phyloP scores from a whole-genome alignment of 2,888 invertebrate species.

The Dicranocentrus wangi region DNA sequence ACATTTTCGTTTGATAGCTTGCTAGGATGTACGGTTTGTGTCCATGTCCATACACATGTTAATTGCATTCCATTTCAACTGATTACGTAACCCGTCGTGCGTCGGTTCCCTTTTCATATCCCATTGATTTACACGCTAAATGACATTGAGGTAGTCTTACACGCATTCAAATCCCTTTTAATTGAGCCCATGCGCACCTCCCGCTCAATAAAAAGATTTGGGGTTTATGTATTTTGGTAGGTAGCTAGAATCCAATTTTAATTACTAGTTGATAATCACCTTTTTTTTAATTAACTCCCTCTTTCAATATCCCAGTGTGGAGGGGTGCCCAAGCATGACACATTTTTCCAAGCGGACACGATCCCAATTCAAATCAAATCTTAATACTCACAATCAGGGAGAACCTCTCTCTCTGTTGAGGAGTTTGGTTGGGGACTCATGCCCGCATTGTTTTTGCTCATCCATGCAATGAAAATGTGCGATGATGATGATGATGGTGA shows the following conservation, averaged over 20 bases:
- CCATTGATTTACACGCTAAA: conserved; percentile 1
- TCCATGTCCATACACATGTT: not conserved
- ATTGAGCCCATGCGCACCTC: not conserved
- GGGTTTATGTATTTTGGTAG: not conserved
- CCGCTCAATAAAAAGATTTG: not conserved
- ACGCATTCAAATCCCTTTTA: not conserved
- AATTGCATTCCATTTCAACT: not conserved
- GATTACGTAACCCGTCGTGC: not conserved
- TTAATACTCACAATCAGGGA: not conserved
- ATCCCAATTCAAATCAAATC: not conserved
- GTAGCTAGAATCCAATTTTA: conserved; percentile 1
- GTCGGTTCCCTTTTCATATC: conserved; percentile 1
- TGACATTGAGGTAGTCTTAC: conserved; percentile 14
- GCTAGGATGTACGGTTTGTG: no score
- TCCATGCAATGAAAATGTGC: conserved; percentile 1
- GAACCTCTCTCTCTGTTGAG: no score
- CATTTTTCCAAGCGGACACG: not conserved
- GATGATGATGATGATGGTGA: not conserved
- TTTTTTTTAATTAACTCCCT: conserved; percentile 23
- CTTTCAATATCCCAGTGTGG: conserved; percentile 17
- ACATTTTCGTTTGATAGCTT: no score
- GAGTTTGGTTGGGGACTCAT: no score
- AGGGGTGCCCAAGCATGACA: conserved; percentile 5
- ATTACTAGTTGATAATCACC: not conserved
- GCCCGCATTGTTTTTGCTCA: conserved; percentile 19